phyloP scores from a whole-genome alignment of 2,113 vertebrate genomes.

The Psettodes erumei region DNA sequence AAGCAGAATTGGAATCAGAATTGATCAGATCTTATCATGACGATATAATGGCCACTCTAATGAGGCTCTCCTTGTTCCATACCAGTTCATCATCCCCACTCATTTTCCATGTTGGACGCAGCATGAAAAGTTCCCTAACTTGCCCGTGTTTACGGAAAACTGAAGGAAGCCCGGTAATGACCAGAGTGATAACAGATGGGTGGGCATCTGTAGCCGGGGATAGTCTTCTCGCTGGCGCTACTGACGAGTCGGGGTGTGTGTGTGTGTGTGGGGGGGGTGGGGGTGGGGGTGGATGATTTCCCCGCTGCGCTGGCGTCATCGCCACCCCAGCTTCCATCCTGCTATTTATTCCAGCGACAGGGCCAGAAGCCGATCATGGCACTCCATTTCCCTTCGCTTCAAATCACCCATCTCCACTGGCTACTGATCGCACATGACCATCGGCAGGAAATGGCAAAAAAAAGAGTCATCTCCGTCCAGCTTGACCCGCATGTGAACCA shows the following conservation, averaged over 20 bases:
- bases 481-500: constrained; percentile 33
- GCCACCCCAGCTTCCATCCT: constrained; percentile 39
- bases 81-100: background rate
- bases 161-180: constrained; percentile 48
- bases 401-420: constrained; percentile 12
- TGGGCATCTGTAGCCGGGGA: constrained; percentile 63
- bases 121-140: constrained; percentile 14
- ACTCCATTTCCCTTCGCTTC: constrained; percentile 23
- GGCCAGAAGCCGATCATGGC: constrained; percentile 51
- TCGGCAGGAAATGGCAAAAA: constrained; percentile 20
- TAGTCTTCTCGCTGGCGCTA: constrained; percentile 30
- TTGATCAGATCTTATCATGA: background rate
- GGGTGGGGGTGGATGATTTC: constrained; percentile 43
- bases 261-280: no score
- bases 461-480: constrained; percentile 12
- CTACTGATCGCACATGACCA: constrained; percentile 9
- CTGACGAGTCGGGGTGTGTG: no score
- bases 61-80: background rate
- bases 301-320: constrained; percentile 42
- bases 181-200: constrained; percentile 62
- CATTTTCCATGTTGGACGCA: constrained; percentile 4
- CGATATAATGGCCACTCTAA: background rate
- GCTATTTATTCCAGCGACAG: constrained; percentile 62
- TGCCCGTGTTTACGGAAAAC: constrained; percentile 42
- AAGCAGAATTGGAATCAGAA: background rate